Evolutionary conservation across 2,888 invertebrate genomes (phyloP), one percentile per base, ranked within the genome.

Genomic region (Lasioglossum oenotherae): DNA sequence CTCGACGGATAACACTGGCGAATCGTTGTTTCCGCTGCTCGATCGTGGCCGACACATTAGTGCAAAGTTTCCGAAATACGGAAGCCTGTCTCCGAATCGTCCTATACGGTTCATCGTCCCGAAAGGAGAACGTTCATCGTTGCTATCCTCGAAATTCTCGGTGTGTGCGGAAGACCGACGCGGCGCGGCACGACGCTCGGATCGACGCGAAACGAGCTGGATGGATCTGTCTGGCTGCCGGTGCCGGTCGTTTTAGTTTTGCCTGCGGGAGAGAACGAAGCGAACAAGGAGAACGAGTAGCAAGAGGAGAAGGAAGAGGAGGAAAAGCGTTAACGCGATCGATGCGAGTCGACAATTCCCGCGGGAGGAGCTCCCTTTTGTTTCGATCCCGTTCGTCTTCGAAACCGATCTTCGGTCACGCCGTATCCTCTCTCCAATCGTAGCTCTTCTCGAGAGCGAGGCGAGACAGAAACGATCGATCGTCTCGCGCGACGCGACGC

Each of bases 51-150:
- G 53, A 53, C 46, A 16, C 53, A 10, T 23, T 10, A 53, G 2
- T 10, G 53, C 53, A 2, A 53, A 53, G 23, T 8, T 8, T 8
- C 8, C 8, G n/a, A n/a, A 53, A 53, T 53, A n/a, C 23, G n/a
- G 53, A 3, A 53, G 3, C 23, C 23, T n/a, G 53, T 53, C n/a
- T n/a, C 10, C 23, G 53, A 53, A 53, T 53, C 23, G 53, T 23
- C 23, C 53, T 53, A 8, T 8, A 23, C 80, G 64, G 77, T 84
- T 74, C 67, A n/a, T 23, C 49, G 38, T 44, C 19, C 64, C 35
- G 67, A 67, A 67, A 19, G 19, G 19, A 27, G 35, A 67, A 67
- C 67, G 35, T 67, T 19, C 35, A 4, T 53, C 53, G 53, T 53
- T n/a, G 35, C 60, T 27, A 67, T 23, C 46, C 35, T 23, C 74